Base-by-base conservation (phyloP, 2,888 invertebrate species). In the Vesta saturnalis region DNA sequence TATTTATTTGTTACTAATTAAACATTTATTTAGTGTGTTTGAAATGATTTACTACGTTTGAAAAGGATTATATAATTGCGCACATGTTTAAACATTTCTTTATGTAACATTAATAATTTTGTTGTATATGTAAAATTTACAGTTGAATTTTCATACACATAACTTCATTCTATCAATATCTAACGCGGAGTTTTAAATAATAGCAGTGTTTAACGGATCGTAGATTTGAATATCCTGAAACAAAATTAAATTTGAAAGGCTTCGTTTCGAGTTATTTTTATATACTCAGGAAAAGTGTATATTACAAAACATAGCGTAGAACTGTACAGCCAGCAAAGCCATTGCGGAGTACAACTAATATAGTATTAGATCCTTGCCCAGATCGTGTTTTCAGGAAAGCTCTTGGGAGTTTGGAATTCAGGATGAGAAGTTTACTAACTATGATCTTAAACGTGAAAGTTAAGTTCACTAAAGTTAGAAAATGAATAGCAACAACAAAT, bases 401-500 rank as follows among this genome's bases (percentile, higher is more conserved):
- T 39, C 43, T 22, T 63, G 30, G 64, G 64, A 52, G 21, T 52
- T 52, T 52, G 19, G 52, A 57, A 64, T 58, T 52, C 58, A 52
- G 39, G n/a, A 58, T 58, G 47, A 47, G 52, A 56, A 58, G 49
- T 64, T 49, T 14, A 39, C 64, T 57, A 60, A 64, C 63, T 64
- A 52, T 64, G 39, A 64, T 64, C 58, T 64, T 64, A 39, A 49
- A 49, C 57, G 56, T 56, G 16, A n/a, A 58, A 56, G 56, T 16
- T 56, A 30, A 55, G 62, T 62, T 62, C 10, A 22, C 10, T 22
- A 12, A 46, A 63, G 55, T 56, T 56, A n/a, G 56, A 46, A 63
- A 56, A 63, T 56, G 46, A 63, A 56, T 56, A 47, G 62, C 47
- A 56, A 63, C 62, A 63, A 63, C 62, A 56, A 63, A 63, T 56